Evolutionary conservation across 2,888 invertebrate species (phyloP).

Genomic region (Magallana nippona): DNA sequence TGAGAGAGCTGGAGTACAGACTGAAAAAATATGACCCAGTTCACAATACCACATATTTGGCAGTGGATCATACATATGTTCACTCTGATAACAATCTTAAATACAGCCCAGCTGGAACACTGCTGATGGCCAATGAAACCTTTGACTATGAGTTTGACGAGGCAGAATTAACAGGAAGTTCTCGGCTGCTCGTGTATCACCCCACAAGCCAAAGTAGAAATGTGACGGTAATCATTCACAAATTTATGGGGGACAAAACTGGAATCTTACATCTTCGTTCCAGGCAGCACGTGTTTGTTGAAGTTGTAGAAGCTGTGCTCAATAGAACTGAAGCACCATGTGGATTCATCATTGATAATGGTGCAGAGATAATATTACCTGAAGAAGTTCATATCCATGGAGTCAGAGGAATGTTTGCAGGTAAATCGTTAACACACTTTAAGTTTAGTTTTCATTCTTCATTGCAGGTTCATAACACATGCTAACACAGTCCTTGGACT

Average conservation of each 20-base stretch:
- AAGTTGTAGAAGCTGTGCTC: slow-evolving; percentile 65
- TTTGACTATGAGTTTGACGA: slow-evolving; percentile 68
- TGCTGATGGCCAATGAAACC: slow-evolving; percentile 62
- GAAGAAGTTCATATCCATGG: slow-evolving; percentile 70
- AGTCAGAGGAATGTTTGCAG: slow-evolving; percentile 64
- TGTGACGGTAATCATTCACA: slow-evolving; percentile 63
- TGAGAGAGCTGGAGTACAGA: slow-evolving; percentile 67
- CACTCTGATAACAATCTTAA: slow-evolving; percentile 63
- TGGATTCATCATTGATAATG: slow-evolving; percentile 66
- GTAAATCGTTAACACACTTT: no score
- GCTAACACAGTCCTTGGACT: no score
- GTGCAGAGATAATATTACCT: slow-evolving; percentile 67
- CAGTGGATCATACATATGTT: slow-evolving; percentile 66
- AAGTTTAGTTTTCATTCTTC: no score
- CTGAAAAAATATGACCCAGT: slow-evolving; percentile 67
- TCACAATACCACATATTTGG: slow-evolving; percentile 67
- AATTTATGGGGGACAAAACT: slow-evolving; percentile 69
- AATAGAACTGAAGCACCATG: slow-evolving; percentile 71
- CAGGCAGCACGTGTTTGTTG: slow-evolving; percentile 67
- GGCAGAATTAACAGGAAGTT: slow-evolving; percentile 66
- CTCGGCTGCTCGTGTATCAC: slow-evolving; percentile 64
- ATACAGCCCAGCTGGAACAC: slow-evolving; percentile 63
- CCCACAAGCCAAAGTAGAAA: slow-evolving; percentile 52
- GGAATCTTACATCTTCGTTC: slow-evolving; percentile 64
- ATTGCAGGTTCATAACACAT: no score